Evolutionary conservation across 2,113 vertebrate species (phyloP).

Genomic region (Setophaga coronata): DNA sequence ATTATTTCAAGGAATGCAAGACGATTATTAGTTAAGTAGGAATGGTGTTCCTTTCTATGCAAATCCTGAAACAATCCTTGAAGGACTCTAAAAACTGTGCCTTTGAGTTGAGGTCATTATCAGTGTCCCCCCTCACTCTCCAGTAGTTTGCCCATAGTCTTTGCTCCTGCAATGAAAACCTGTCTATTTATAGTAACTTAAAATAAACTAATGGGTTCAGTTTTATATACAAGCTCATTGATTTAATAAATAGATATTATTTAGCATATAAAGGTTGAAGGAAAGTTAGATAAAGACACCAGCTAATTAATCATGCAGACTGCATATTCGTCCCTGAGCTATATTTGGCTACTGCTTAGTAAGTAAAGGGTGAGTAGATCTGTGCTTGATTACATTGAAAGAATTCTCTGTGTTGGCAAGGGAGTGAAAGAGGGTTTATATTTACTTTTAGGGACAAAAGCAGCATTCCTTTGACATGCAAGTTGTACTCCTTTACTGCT

Average conservation of each 20-base stretch:
- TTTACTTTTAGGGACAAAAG: constrained; percentile 38
- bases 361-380: neutral
- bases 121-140: neutral
- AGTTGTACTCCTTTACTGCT: neutral
- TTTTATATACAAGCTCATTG: constrained; percentile 5
- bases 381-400: neutral
- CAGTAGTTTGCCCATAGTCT: neutral
- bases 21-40: neutral
- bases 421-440: neutral
- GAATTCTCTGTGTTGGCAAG: neutral
- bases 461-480: neutral
- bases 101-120: neutral
- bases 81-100: neutral
- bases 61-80: neutral
- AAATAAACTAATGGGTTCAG: neutral
- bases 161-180: neutral
- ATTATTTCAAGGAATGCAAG: neutral
- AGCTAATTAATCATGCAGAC: constrained; percentile 49
- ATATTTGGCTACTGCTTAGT: constrained; percentile 33
- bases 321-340: neutral
- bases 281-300: constrained; percentile 14
- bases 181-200: neutral
- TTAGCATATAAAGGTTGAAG: neutral
- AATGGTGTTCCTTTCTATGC: neutral
- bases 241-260: constrained; percentile 26